Evolutionary conservation across 2,888 invertebrate genomes (phyloP).

Genomic region (Doris montereyensis): DNA sequence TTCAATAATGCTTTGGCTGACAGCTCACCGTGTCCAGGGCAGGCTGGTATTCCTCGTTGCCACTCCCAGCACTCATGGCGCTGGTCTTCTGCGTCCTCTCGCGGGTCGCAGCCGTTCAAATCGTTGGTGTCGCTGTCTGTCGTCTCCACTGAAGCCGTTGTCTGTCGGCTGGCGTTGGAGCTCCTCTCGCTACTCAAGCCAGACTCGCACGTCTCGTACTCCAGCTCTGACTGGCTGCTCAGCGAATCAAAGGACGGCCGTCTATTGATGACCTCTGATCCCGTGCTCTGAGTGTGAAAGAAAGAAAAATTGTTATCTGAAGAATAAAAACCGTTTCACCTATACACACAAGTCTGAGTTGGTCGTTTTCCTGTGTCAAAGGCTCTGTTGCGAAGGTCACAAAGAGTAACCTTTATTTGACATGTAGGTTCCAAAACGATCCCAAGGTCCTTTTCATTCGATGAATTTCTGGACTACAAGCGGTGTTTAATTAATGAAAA

Average conservation of each 20-base stretch:
- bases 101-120: no score
- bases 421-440: no score
- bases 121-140: conserved; percentile 36
- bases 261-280: conserved; percentile 26
- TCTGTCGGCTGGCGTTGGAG: conserved; percentile 50
- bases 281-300: background rate
- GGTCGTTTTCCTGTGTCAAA: no score
- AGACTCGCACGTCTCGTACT: conserved; percentile 94
- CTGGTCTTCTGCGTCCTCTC: conserved; percentile 25
- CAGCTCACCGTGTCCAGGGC: background rate
- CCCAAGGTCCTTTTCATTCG: no score
- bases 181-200: conserved; percentile 77
- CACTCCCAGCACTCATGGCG: background rate
- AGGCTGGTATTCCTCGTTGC: background rate
- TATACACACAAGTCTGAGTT: no score
- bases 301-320: no score
- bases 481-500: no score
- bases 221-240: conserved; percentile 77
- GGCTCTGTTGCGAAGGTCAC: no score
- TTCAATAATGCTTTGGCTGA: no score
- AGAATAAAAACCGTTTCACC: no score
- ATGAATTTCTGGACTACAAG: no score
- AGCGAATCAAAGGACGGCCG: conserved; percentile 57
- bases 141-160: background rate
- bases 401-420: no score